Evolutionary conservation across 2,797 vertebrate genomes (phyloP), one percentile per base, ranked within the genome.

Genomic region (Hippocampus kuda): DNA sequence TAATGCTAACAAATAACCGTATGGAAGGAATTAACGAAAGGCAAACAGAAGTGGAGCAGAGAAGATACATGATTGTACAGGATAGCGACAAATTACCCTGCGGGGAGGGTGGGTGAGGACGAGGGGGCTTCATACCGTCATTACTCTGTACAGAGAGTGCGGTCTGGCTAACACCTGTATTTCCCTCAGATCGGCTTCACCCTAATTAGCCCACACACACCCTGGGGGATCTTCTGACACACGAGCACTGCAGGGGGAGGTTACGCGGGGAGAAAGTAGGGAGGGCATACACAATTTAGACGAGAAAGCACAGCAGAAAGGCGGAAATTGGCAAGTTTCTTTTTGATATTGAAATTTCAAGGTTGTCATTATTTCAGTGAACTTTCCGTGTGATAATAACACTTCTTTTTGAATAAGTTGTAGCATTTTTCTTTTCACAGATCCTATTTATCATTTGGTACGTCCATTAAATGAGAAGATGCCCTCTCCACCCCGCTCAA

Each of bases 181-280:
- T 93, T 91, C 94, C 91, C 90, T 93, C 84, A 82, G 86, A 90
- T 90, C 93, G 90, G 87, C 91, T 90, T 97, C 94, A 97, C 94
- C 94, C 94, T 99, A 98, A 99, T 98, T 98, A 98, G 94, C 95
- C 94, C 93, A 92, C 91, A 90, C 88, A 91, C 91, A 93, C 95
- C 92, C 89, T 68, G 85, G 92, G 34, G 92, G 94, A 94, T 90
- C 81, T 88, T 79, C 79, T 68, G 71, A 80, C 85, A 88, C 83
- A 80, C 85, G 82, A 80, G 82, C 78, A 87, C 81, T 74, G 63
- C 54, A 67, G 68, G 63, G 80, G 83, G 81, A 82, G 76, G 77
- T 68, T 68, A 72, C 65, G 78, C 75, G 81, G 84, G 77, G 81
- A 57, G 67, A 84, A 79, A 76, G 73, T 57, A 24, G 66, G 56